phyloP scores from a whole-genome alignment of 2,888 invertebrate genomes.

The Drosophila mimica region DNA sequence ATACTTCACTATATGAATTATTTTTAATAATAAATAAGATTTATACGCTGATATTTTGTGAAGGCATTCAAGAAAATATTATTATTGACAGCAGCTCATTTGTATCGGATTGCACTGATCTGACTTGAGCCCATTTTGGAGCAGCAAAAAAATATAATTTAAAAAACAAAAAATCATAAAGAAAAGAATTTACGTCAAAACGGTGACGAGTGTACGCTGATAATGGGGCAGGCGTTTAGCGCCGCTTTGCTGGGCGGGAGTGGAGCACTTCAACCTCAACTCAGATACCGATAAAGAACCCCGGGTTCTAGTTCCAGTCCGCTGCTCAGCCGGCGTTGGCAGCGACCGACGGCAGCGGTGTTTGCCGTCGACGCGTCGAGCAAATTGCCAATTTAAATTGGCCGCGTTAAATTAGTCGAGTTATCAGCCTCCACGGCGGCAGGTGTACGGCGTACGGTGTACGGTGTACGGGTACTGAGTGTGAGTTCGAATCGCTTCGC shows the following conservation, averaged over 20 bases:
- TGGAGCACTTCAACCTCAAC: conserved; percentile 51
- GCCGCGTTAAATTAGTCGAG: conserved; percentile 84
- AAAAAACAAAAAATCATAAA: background rate
- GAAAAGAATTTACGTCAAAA: conserved; percentile 42
- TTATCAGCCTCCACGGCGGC: conserved; percentile 83
- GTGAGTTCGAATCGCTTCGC: conserved; percentile 14
- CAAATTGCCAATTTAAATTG: conserved; percentile 85
- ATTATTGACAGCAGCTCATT: background rate
- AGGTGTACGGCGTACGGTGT: conserved; percentile 69
- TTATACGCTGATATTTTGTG: background rate
- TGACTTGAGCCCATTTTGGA: background rate
- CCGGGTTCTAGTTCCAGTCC: conserved; percentile 36
- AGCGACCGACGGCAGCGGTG: conserved; percentile 7
- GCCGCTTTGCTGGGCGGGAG: conserved; percentile 21
- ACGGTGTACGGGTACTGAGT: conserved; percentile 42
- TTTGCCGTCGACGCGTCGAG: conserved; percentile 48
- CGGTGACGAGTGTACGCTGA: conserved; percentile 61
- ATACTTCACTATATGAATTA: background rate
- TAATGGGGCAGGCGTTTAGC: conserved; percentile 35
- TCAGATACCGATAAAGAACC: conserved; percentile 56
- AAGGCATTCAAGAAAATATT: background rate
- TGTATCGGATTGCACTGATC: background rate
- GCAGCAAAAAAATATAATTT: background rate
- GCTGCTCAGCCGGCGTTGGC: conserved; percentile 35
- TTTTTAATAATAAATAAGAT: background rate